Percentiles rank a stretch among this genome's conserved stretches.
Conservation (phyloP, 2,888 invertebrate species). For the Patella ulyssiponensis region DNA sequence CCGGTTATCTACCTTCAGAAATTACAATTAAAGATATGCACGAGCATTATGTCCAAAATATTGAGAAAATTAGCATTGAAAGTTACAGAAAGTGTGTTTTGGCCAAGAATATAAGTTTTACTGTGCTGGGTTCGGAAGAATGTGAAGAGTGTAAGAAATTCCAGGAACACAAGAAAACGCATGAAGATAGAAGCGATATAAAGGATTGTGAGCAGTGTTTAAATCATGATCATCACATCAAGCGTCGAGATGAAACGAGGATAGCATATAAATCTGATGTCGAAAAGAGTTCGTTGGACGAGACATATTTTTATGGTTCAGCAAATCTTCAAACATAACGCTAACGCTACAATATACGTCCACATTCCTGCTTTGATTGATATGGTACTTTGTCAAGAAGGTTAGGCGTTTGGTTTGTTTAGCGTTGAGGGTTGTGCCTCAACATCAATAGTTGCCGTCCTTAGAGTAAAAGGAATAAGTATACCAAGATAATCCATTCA, state of each 20-base stretch:
- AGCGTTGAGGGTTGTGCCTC: too few species aligned
- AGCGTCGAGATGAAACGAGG: neutral
- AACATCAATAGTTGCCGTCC: too few species aligned
- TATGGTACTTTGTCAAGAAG: too few species aligned
- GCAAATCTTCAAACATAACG: neutral
- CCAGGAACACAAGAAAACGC: neutral
- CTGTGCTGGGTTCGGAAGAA: constrained; percentile 15
- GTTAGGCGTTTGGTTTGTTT: too few species aligned
- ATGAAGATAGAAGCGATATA: neutral
- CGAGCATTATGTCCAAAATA: neutral
- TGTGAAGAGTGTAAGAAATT: constrained; percentile 14
- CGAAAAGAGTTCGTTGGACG: neutral
- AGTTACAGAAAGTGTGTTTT: constrained; percentile 13
- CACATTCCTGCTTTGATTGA: too few species aligned
- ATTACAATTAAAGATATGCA: constrained; percentile 15
- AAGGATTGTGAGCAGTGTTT: neutral
- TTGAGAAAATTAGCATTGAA: neutral
- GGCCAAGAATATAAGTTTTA: constrained; percentile 10
- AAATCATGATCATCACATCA: neutral
- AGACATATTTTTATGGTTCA: too few species aligned
- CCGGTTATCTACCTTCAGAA: neutral
- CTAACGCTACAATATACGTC: neutral
- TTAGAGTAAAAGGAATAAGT: too few species aligned
- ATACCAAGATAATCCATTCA: too few species aligned
- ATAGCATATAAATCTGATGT: neutral